These are phyloP conservation scores for Rhadina sibilatrix DNA, from an alignment of 2,113 vertebrate genomes.

Conservation along the genomic window DNA sequence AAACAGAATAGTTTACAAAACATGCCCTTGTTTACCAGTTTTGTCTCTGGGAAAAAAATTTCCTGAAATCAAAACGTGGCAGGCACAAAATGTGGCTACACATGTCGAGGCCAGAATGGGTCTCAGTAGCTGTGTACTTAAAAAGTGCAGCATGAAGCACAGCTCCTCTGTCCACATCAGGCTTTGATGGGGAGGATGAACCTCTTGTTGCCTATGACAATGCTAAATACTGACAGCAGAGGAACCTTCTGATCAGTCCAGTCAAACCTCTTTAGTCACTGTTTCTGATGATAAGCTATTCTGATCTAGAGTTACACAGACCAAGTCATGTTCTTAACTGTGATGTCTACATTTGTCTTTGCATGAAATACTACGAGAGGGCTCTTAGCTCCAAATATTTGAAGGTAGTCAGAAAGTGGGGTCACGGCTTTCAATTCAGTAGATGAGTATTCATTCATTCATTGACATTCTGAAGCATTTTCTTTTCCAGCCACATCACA, in stretches of 20 bases:
- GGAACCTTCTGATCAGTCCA: not conserved
- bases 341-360: not conserved
- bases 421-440: not conserved
- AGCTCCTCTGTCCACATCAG: not conserved
- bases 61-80: no score
- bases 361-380: not conserved
- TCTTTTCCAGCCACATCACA: not conserved
- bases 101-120: accelerated
- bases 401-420: not conserved
- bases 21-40: no score
- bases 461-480: not conserved
- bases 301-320: not conserved
- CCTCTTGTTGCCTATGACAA: not conserved
- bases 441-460: not conserved
- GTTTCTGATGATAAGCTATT: not conserved
- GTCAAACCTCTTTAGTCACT: not conserved
- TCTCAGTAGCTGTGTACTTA: not conserved
- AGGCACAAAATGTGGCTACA: no score
- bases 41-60: no score
- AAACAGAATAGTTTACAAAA: no score
- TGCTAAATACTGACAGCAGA: not conserved
- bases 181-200: not conserved
- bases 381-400: not conserved
- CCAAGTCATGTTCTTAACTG: not conserved
- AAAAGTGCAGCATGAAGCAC: not conserved